A percentile compares a stretch with the other conserved stretches of the same genome.
phyloP scores from a whole-genome alignment of 2,113 vertebrate genomes.

The Phalacrocorax brasilianus region DNA sequence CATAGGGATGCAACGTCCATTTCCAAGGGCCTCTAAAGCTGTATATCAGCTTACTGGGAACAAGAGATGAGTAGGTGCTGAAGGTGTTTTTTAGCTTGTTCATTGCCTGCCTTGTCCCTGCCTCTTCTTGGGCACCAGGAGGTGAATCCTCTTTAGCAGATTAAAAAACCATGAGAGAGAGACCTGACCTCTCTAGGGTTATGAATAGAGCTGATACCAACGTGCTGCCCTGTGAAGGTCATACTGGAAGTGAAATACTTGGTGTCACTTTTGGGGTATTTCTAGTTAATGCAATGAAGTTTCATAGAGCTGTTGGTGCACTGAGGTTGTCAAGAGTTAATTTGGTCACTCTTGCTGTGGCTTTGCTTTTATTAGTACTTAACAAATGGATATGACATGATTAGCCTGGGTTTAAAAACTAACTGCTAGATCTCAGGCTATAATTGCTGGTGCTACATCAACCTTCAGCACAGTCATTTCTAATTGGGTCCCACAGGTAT shows the following conservation, averaged over 20 bases:
- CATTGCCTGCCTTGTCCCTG: background rate
- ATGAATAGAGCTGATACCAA: background rate
- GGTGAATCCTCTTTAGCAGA: background rate
- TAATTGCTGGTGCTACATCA: background rate
- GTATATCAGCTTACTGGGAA: background rate
- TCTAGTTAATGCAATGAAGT: background rate
- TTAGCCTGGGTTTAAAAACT: background rate
- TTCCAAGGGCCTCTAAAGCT: background rate
- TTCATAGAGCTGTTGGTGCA: background rate
- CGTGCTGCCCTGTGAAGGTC: background rate
- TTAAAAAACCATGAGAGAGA: background rate
- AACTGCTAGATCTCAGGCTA: background rate
- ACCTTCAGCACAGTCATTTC: background rate
- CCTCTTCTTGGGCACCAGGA: background rate
- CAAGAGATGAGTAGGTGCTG: background rate
- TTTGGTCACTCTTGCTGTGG: background rate
- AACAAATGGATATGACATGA: background rate
- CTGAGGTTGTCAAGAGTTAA: background rate
- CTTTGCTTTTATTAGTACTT: background rate
- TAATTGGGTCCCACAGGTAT: slow-evolving; percentile 49
- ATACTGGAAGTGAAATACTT: background rate
- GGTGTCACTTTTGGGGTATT: background rate
- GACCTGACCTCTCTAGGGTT: background rate
- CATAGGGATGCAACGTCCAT: background rate
- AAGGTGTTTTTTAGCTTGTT: background rate